phyloP scores from a whole-genome alignment of 1,140 invertebrate species.

The Meteorus sp. region DNA sequence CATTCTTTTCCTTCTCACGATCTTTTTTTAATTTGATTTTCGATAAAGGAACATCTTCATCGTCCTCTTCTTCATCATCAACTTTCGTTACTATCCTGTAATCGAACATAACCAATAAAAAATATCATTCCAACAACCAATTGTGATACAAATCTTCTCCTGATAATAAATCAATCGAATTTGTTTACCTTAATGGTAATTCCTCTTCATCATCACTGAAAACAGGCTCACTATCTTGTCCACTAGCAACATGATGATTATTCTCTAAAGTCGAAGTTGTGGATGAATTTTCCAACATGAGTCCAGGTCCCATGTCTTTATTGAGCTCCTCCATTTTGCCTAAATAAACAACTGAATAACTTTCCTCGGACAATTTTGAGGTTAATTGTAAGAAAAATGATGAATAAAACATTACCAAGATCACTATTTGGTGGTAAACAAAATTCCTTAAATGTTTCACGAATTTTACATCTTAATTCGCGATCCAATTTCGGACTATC shows the following conservation, averaged over 20 bases:
- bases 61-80: conserved; percentile 82
- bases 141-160: too few relatives aligned
- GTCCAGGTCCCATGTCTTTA: conserved; percentile 61
- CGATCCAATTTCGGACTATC: conserved; percentile 91
- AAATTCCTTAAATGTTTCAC: conserved; percentile 91
- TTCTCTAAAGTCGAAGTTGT: conserved; percentile 45
- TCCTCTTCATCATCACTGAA: conserved; percentile 84
- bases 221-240: conserved; percentile 66
- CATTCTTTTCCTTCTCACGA: conserved; percentile 36
- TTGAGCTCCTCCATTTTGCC: conserved; percentile 61
- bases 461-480: conserved; percentile 82
- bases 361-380: conserved; percentile 43
- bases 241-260: conserved; percentile 61
- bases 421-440: conserved; percentile 65
- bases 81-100: conserved; percentile 48
- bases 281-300: conserved; percentile 43
- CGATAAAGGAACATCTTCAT: conserved; percentile 81
- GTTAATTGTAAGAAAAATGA: conserved; percentile 37
- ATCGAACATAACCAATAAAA: too few relatives aligned
- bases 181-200: conserved; percentile 50
- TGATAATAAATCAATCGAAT: neutral
- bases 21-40: conserved; percentile 64
- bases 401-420: conserved; percentile 43
- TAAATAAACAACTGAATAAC: conserved; percentile 58
- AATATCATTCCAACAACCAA: too few relatives aligned